Base-by-base conservation (phyloP, 2,797 vertebrate genomes). In the Carapus acus region DNA sequence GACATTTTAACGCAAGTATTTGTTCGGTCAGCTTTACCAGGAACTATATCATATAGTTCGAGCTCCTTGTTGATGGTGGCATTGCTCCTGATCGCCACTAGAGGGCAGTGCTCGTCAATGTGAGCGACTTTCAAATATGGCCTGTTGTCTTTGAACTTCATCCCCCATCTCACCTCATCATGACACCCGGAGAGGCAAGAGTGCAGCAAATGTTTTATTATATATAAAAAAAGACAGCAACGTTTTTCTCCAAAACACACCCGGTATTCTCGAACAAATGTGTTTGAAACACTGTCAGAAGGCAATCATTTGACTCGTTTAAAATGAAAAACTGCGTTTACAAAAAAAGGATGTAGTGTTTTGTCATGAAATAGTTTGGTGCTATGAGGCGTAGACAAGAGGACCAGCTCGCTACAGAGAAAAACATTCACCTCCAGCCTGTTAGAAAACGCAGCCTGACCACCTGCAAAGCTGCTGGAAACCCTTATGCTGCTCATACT, bases 121-220 rank as follows among this genome's bases (percentile, higher is more conserved):
- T 17, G 12, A 27, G 8, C n/a, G 14, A 15, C n/a, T n/a, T n/a
- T n/a, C n/a, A n/a, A n/a, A n/a, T n/a, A n/a, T n/a, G n/a, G n/a
- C n/a, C n/a, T n/a, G n/a, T n/a, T n/a, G n/a, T n/a, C n/a, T n/a
- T n/a, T n/a, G n/a, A n/a, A n/a, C n/a, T n/a, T n/a, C n/a, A n/a
- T n/a, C n/a, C n/a, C n/a, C n/a, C 3, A 36, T 19, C 1, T 16
- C 44, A 27, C 11, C 5, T 20, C 20, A 58, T 44, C 22, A 62
- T 1, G 17, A 41, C 6, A 33, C 43, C 46, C 8, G 19, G 8
- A 2, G 8, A 67, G 23, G 49, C 77, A 71, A 71, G 27, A 68
- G 71, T 83, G 75, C 79, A 78, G 62, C 75, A 70, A 65, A 76
- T 79, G 57, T 74, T 83, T 86, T 79, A 83, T 85, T 81, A 81